Percentiles rank a stretch among this genome's conserved stretches.
These are phyloP conservation scores for Polyergus mexicanus DNA, from an alignment of 1,140 invertebrate species.

Conservation along the genomic window DNA sequence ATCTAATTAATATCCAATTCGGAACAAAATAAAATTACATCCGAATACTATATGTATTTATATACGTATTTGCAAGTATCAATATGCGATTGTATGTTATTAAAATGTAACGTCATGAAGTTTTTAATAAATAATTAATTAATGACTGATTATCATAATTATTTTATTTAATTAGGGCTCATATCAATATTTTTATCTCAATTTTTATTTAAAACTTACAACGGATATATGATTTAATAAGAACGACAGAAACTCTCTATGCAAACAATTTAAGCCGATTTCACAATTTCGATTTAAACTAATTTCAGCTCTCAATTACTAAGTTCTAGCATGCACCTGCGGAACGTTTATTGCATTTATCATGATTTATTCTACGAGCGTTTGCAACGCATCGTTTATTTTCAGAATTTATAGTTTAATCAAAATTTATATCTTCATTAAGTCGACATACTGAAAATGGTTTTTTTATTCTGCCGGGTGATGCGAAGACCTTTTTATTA, in stretches of 20 bases:
- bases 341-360: neutral
- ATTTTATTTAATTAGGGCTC: neutral
- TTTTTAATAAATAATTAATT: conserved; percentile 11
- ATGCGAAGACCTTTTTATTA: conserved; percentile 36
- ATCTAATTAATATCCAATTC: neutral
- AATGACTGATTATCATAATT: neutral
- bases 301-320: neutral
- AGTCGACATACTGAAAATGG: neutral
- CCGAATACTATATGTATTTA: no score
- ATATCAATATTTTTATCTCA: neutral
- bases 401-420: conserved; percentile 1
- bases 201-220: no score
- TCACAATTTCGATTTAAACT: neutral
- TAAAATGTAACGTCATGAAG: neutral
- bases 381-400: conserved; percentile 13
- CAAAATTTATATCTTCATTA: conserved; percentile 11
- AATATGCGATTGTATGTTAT: neutral
- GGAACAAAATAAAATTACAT: neutral
- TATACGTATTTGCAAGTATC: neutral
- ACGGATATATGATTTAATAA: neutral
- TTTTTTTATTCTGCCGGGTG: conserved; percentile 35
- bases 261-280: neutral
- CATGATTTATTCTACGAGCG: neutral
- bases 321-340: neutral
- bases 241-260: neutral